Evolutionary conservation across 2,888 invertebrate genomes (phyloP).

Genomic region (Athrips mouffetella): DNA sequence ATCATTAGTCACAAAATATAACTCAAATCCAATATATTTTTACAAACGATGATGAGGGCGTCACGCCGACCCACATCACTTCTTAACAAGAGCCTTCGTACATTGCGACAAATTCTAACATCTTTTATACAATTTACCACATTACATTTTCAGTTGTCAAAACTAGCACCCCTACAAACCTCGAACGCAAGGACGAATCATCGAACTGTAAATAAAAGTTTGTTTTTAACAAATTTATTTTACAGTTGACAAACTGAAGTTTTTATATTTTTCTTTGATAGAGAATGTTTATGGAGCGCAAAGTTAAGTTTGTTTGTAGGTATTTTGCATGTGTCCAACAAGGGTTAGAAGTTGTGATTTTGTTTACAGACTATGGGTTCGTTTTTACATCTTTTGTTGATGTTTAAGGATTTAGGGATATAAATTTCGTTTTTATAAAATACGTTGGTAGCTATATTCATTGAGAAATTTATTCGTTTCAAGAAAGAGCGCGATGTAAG

Average conservation of each 20-base stretch:
- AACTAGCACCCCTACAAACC: background rate
- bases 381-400: slow-evolving; percentile 26
- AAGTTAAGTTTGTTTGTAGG: background rate
- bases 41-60: background rate
- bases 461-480: too few relatives aligned
- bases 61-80: background rate
- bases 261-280: background rate
- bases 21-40: background rate
- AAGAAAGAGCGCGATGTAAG: too few relatives aligned
- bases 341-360: slow-evolving; percentile 34
- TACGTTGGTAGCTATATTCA: too few relatives aligned
- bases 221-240: background rate
- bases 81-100: slow-evolving; percentile 29
- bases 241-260: background rate
- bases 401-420: slow-evolving; percentile 8
- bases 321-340: slow-evolving; percentile 33
- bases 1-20: background rate
- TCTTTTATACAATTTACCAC: slow-evolving; percentile 37
- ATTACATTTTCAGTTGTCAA: slow-evolving; percentile 16
- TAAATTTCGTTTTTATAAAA: too few relatives aligned
- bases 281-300: background rate
- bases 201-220: background rate
- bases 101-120: slow-evolving; percentile 42
- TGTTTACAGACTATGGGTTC: slow-evolving; percentile 28
- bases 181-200: background rate